Conservation (phyloP, 53 echinoderm and acorn worm genomes). For the Astropecten irregularis region DNA sequence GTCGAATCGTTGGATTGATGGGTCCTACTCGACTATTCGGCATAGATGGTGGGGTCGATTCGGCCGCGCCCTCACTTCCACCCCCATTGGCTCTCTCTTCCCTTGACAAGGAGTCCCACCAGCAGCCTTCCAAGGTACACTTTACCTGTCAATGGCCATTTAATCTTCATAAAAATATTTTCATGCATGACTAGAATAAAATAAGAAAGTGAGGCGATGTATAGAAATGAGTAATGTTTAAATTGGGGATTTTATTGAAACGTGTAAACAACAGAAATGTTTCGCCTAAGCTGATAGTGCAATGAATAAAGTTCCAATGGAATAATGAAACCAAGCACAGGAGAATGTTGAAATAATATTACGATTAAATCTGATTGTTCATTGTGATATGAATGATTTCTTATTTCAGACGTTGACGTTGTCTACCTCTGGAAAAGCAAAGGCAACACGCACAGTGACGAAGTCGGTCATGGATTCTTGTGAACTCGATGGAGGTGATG, state of each 20-base stretch:
- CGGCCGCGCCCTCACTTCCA: slow-evolving; percentile 11
- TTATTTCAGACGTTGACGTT: slow-evolving; percentile 17
- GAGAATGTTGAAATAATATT: no score
- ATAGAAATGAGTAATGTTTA: neutral
- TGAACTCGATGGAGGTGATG: slow-evolving; percentile 11
- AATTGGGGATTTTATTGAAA: neutral
- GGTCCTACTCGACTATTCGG: slow-evolving; percentile 18
- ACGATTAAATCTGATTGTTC: neutral
- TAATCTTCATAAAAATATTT: neutral
- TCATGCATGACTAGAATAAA: neutral
- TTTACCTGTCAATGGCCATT: neutral
- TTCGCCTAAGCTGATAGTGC: no score
- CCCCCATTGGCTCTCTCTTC: slow-evolving; percentile 12
- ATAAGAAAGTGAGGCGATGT: no score
- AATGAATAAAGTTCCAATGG: neutral
- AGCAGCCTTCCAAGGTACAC: slow-evolving; percentile 19
- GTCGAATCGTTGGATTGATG: slow-evolving; percentile 19
- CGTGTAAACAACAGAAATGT: neutral
- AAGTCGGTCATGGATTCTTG: slow-evolving; percentile 14
- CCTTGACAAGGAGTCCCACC: slow-evolving; percentile 16
- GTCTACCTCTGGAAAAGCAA: slow-evolving; percentile 6
- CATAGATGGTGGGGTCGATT: slow-evolving; percentile 15
- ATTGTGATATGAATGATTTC: neutral
- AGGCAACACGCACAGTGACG: slow-evolving; percentile 36
- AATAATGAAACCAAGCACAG: no score